These are phyloP conservation scores for Linepithema humile DNA, from an alignment of 1,140 invertebrate species.

Conservation along the genomic window DNA sequence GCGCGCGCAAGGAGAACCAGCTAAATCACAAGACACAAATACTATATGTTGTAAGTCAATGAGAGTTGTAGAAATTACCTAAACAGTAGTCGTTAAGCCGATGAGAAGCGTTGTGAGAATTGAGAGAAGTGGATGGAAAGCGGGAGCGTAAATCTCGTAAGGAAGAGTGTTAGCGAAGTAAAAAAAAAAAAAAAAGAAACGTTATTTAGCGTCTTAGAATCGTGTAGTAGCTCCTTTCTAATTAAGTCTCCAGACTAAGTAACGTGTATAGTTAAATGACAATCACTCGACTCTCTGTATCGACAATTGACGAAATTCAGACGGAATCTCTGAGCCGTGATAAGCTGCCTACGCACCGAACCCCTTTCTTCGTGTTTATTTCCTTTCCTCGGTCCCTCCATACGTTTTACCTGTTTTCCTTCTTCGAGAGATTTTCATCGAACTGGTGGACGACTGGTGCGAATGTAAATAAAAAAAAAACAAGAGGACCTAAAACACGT, in stretches of 20 bases:
- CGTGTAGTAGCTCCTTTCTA: slow-evolving; percentile 76
- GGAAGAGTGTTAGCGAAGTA: slow-evolving; percentile 47
- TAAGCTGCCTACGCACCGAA: slow-evolving; percentile 74
- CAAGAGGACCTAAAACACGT: neutral
- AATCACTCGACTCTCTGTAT: slow-evolving; percentile 81
- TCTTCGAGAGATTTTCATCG: slow-evolving; percentile 28
- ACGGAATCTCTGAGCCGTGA: slow-evolving; percentile 73
- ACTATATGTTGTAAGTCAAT: slow-evolving; percentile 10
- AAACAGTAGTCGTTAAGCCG: slow-evolving; percentile 57
- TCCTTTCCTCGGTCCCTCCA: neutral
- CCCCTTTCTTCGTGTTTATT: slow-evolving; percentile 33
- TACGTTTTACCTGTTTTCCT: neutral
- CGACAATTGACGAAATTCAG: slow-evolving; percentile 77
- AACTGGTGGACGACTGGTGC: slow-evolving; percentile 4
- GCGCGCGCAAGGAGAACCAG: slow-evolving; percentile 9
- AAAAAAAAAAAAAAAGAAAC: slow-evolving; percentile 57
- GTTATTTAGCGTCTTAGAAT: slow-evolving; percentile 75
- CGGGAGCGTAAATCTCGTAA: slow-evolving; percentile 4
- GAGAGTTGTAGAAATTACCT: slow-evolving; percentile 54
- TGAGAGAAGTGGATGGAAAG: neutral
- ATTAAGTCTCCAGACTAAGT: slow-evolving; percentile 70
- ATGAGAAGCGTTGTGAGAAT: neutral
- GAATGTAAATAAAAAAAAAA: slow-evolving; percentile 35
- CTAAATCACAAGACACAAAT: neutral
- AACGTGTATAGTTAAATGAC: slow-evolving; percentile 81